Conservation (phyloP, 2,113 vertebrate genomes). For the Tylochromis polylepis region DNA sequence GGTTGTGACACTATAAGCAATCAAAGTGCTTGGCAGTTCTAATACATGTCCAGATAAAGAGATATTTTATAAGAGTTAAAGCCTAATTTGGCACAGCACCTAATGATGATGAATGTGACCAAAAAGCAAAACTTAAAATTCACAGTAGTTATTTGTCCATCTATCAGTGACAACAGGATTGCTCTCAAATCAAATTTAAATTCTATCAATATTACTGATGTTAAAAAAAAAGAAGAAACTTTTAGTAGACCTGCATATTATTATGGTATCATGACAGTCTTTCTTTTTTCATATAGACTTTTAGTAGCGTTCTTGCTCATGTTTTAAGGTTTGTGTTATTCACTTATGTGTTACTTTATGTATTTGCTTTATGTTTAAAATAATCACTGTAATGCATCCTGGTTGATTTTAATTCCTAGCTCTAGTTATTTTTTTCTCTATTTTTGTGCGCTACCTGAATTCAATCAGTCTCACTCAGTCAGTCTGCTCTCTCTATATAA, state of each 20-base stretch:
- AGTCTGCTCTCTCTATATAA: not conserved
- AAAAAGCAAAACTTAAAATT: not conserved
- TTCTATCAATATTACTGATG: not conserved
- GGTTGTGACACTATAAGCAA: constrained; percentile 39
- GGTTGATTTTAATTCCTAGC: not conserved
- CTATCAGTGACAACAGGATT: not conserved
- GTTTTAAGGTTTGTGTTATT: not conserved
- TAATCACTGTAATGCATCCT: not conserved
- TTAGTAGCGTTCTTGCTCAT: not conserved
- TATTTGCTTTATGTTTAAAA: not conserved
- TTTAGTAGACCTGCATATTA: not conserved
- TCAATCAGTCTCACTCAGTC: not conserved
- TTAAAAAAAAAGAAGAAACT: not conserved
- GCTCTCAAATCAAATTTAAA: not conserved
- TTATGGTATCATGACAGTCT: not conserved
- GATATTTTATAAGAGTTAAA: constrained; percentile 35
- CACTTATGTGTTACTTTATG: not conserved
- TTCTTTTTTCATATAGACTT: not conserved
- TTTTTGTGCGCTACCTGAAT: not conserved
- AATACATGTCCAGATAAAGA: constrained; percentile 42
- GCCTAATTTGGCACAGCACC: constrained; percentile 7
- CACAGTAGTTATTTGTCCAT: not conserved
- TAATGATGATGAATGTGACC: constrained; percentile 37
- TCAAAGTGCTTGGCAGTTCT: constrained; percentile 47
- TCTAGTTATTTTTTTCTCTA: not conserved